Conservation (phyloP, 2,888 invertebrate species). For the Zhuqinia jingwanae region DNA sequence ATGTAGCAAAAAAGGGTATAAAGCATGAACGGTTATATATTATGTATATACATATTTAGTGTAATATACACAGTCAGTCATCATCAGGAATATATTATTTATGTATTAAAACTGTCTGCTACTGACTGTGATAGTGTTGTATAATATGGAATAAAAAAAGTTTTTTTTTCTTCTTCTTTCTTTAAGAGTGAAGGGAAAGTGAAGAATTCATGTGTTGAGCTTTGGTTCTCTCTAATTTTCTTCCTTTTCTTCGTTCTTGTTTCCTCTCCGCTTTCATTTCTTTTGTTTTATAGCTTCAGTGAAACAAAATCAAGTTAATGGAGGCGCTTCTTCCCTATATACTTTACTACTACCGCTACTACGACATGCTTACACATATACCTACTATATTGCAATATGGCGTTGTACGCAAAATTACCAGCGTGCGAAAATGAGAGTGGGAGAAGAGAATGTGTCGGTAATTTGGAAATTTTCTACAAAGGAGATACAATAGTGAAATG, state of each 20-base stretch:
- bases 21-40: too few relatives aligned
- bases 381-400: neutral
- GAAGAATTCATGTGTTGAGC: slow-evolving; percentile 42
- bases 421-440: slow-evolving; percentile 34
- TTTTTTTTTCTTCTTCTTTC: too few relatives aligned
- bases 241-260: slow-evolving; percentile 38
- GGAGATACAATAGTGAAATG: neutral
- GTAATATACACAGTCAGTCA: neutral
- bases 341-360: too few relatives aligned
- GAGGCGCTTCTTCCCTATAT: slow-evolving; percentile 7
- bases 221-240: slow-evolving; percentile 53
- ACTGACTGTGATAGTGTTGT: neutral
- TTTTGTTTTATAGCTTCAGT: slow-evolving; percentile 32
- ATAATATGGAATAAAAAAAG: neutral
- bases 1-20: too few relatives aligned
- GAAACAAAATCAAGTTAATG: slow-evolving; percentile 25
- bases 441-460: neutral
- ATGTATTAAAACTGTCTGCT: neutral
- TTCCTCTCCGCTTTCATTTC: neutral
- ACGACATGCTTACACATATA: too few relatives aligned
- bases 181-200: too few relatives aligned
- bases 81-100: neutral
- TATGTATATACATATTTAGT: too few relatives aligned
- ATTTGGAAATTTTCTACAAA: slow-evolving; percentile 21
- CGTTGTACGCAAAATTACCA: slow-evolving; percentile 41